Evolutionary conservation across 1,140 invertebrate species (phyloP).

Genomic region (Pantala flavescens): DNA sequence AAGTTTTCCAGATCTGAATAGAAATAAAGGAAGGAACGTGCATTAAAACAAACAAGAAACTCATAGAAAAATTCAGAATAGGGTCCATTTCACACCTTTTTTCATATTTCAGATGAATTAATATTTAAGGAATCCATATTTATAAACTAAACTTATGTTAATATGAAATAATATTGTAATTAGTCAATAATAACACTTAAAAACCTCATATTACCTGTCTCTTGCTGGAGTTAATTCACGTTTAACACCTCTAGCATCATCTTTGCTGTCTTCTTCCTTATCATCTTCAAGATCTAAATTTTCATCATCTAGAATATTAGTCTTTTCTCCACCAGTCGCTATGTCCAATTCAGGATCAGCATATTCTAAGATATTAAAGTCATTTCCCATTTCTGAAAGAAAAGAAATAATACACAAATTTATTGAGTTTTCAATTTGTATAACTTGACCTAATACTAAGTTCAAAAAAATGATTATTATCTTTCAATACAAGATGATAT

Average conservation of each 20-base stretch:
- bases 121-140: no score
- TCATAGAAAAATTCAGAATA: no score
- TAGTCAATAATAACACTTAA: background rate
- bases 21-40: no score
- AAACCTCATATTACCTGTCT: background rate
- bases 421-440: slow-evolving; percentile 17
- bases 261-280: slow-evolving; percentile 46
- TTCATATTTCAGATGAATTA: no score
- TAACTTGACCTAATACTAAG: slow-evolving; percentile 4
- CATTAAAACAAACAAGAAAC: no score
- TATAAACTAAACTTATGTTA: no score
- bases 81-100: no score
- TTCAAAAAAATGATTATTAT: slow-evolving; percentile 20
- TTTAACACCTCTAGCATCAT: slow-evolving; percentile 28
- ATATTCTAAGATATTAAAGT: slow-evolving; percentile 93
- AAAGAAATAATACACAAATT: slow-evolving; percentile 27
- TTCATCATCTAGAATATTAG: slow-evolving; percentile 55
- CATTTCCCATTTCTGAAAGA: slow-evolving; percentile 69
- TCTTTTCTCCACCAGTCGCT: slow-evolving; percentile 57
- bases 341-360: slow-evolving; percentile 87
- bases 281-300: slow-evolving; percentile 64
- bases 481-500: no score
- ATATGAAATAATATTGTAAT: no score
- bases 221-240: background rate
- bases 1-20: background rate